Evolutionary conservation across 2,113 vertebrate species (phyloP).

Genomic region (Equus quagga): DNA sequence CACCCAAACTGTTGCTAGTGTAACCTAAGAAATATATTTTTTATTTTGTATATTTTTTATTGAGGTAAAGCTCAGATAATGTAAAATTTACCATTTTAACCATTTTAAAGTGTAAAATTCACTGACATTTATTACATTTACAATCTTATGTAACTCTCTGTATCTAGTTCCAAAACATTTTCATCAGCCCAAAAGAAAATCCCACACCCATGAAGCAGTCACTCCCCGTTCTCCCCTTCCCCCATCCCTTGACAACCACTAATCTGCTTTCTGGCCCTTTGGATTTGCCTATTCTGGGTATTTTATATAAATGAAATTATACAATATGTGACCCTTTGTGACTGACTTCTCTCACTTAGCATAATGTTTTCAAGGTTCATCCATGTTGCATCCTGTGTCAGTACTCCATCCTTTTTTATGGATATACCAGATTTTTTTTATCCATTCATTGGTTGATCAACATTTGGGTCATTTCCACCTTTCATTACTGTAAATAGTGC

Average conservation of each 20-base stretch:
- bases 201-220: not conserved
- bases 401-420: not conserved
- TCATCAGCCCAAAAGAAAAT: not conserved
- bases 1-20: not conserved
- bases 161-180: constrained; percentile 6
- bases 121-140: not conserved
- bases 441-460: not conserved
- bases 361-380: constrained; percentile 4
- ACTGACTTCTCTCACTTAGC: not conserved
- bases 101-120: not conserved
- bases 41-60: not conserved
- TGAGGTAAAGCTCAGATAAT: not conserved
- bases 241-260: not conserved
- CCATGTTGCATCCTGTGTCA: not conserved
- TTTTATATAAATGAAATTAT: not conserved
- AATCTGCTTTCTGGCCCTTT: constrained; percentile 32
- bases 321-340: not conserved
- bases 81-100: not conserved
- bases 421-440: not conserved
- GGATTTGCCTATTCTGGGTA: not conserved
- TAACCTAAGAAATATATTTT: not conserved
- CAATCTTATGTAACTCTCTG: not conserved
- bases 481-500: not conserved
- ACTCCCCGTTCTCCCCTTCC: not conserved
- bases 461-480: not conserved